phyloP scores from a whole-genome alignment of 2,797 vertebrate genomes.

The Euthynnus affinis region DNA sequence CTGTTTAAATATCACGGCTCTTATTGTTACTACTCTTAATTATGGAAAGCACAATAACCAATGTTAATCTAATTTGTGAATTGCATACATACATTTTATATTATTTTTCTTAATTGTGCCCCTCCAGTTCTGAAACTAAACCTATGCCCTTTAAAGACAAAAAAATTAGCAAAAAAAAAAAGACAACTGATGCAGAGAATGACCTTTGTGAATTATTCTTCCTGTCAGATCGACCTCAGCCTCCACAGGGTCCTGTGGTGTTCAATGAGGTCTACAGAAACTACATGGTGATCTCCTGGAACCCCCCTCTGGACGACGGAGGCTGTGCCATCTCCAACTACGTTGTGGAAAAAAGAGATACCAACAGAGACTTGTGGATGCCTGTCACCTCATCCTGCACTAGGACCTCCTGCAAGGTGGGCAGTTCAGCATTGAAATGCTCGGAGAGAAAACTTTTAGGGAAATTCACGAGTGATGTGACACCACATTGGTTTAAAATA shows the following conservation, averaged over 20 bases:
- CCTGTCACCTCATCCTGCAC: conserved; percentile 94
- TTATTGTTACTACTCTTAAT: no score
- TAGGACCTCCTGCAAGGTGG: conserved; percentile 93
- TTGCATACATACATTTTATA: no score
- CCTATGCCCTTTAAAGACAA: no score
- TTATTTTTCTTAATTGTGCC: no score
- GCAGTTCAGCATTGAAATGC: not conserved
- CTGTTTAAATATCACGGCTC: no score
- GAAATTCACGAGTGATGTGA: not conserved
- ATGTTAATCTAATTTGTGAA: no score
- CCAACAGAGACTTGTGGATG: conserved; percentile 97
- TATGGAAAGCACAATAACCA: no score
- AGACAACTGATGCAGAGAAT: not conserved
- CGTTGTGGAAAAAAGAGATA: conserved; percentile 96
- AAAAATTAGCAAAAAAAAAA: no score
- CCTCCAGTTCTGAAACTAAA: no score
- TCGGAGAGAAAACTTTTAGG: not conserved
- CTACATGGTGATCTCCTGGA: conserved; percentile 97
- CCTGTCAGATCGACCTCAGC: conserved; percentile 93
- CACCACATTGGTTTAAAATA: no score
- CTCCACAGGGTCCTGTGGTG: conserved; percentile 94
- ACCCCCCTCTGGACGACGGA: conserved; percentile 96
- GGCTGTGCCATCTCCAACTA: conserved; percentile 97
- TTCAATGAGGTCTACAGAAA: conserved; percentile 96
- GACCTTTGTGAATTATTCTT: conserved; percentile 19